Percentiles rank a stretch among this genome's conserved stretches.
phyloP scores from a whole-genome alignment of 2,888 invertebrate species.

The Brachyptera putata region DNA sequence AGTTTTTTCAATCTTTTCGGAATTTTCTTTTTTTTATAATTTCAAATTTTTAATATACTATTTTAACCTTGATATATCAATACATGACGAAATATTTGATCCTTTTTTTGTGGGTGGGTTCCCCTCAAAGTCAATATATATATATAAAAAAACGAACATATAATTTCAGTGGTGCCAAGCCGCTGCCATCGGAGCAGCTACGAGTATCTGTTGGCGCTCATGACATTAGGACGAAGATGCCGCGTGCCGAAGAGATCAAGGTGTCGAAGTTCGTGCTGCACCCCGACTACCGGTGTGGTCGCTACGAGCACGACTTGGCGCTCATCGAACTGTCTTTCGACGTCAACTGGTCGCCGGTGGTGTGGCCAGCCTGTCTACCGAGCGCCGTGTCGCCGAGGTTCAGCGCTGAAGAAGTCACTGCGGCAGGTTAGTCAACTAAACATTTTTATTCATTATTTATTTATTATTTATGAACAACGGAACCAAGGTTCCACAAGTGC shows the following conservation, averaged over 20 bases:
- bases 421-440: not conserved
- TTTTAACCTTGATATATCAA: too few species aligned
- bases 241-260: constrained; percentile 47
- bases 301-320: constrained; percentile 55
- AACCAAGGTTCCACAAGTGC: too few species aligned
- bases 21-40: too few species aligned
- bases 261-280: constrained; percentile 61
- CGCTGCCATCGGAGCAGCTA: constrained; percentile 59
- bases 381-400: constrained; percentile 40
- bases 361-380: constrained; percentile 76
- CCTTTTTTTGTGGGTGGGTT: too few species aligned
- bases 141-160: too few species aligned
- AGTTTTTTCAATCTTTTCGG: too few species aligned
- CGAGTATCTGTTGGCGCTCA: constrained; percentile 67
- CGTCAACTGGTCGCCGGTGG: constrained; percentile 63
- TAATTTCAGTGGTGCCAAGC: constrained; percentile 6
- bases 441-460: too few species aligned
- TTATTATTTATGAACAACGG: too few species aligned
- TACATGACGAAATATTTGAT: too few species aligned
- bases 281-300: constrained; percentile 64
- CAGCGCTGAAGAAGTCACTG: constrained; percentile 7
- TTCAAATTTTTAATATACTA: too few species aligned
- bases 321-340: constrained; percentile 56
- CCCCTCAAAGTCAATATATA: too few species aligned
- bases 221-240: constrained; percentile 57